Base-by-base conservation (phyloP, 2,113 vertebrate species). In the Balaeniceps rex region DNA sequence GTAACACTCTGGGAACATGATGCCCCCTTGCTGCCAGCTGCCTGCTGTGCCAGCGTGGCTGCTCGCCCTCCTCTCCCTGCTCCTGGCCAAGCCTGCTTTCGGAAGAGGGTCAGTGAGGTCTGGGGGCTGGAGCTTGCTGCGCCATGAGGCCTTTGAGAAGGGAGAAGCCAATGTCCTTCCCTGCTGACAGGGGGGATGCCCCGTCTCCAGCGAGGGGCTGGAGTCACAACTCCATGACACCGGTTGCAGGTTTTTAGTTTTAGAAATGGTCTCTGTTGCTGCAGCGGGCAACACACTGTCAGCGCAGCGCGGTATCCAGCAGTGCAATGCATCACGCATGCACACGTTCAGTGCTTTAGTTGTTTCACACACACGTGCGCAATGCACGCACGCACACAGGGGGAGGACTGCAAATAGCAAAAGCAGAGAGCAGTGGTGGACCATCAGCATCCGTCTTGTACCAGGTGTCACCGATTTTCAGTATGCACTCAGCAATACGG, bases 251-350 rank as follows among this genome's bases (percentile, higher is more conserved):
- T 38, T 77, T 57, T 9, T 15, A 6, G 46, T 19, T 75, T 33
- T 18, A n/a, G 26, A 34, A 82, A 38, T 0, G 3, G 26, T 38
- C 54, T 17, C 34, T 7, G 11, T 21, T 42, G 55, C 31, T 1
- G 0, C 46, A 29, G 14, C 25, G 49, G 21, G 4, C 9, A 38
- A 25, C 23, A 9, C 3, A 5, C 4, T 24, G 4, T 11, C 33
- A 83, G 58, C 44, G 17, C 47, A 1, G 6, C 7, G 6, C 2
- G 15, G 7, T 7, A 18, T 4, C 49, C 36, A 17, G 49, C 55
- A 16, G n/a, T 1, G 6, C 38, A 7, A 7, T 0, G 4, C n/a
- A 19, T 6, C 65, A 11, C 2, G 1, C 8, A 0, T 28, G 21
- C 52, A 33, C 40, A 8, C 3, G 0, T 7, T 19, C 51, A 8